These are phyloP conservation scores for Dasyornis broadbenti DNA, from an alignment of 2,113 vertebrate species.

Conservation along the genomic window DNA sequence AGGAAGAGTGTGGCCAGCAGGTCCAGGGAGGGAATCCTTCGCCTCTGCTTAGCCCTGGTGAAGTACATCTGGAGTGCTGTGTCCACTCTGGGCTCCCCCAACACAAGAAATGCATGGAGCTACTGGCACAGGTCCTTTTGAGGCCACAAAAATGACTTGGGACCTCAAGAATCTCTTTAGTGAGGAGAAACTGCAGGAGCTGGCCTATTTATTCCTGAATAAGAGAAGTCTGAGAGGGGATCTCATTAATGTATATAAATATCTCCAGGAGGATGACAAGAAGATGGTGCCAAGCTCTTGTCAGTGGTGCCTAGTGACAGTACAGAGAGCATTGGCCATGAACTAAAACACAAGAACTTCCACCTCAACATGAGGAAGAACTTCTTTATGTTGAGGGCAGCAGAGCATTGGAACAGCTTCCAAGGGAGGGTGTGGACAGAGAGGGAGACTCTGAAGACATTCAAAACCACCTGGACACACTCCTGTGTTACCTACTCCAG, in stretches of 20 bases:
- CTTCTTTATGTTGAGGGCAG: not conserved
- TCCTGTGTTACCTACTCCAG: not conserved
- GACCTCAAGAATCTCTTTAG: no score
- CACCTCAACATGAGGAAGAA: not conserved
- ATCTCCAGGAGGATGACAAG: not conserved
- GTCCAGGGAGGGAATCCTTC: accelerated
- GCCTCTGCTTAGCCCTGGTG: not conserved
- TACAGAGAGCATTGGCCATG: not conserved
- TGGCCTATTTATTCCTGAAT: not conserved
- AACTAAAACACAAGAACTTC: not conserved
- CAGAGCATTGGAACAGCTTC: not conserved
- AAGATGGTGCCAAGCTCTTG: not conserved
- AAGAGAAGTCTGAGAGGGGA: not conserved
- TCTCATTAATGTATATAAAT: not conserved
- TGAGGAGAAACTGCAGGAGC: no score
- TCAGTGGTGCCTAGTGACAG: no score
- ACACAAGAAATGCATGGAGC: not conserved
- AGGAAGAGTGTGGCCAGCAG: not conserved
- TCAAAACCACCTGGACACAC: not conserved
- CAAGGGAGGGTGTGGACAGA: accelerated
- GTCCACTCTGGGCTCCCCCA: not conserved
- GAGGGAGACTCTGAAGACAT: not conserved
- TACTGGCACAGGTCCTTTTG: not conserved
- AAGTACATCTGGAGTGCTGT: no score
- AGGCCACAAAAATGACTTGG: not conserved